Conservation (phyloP, 2,797 vertebrate species). For the Parambassis ranga region DNA sequence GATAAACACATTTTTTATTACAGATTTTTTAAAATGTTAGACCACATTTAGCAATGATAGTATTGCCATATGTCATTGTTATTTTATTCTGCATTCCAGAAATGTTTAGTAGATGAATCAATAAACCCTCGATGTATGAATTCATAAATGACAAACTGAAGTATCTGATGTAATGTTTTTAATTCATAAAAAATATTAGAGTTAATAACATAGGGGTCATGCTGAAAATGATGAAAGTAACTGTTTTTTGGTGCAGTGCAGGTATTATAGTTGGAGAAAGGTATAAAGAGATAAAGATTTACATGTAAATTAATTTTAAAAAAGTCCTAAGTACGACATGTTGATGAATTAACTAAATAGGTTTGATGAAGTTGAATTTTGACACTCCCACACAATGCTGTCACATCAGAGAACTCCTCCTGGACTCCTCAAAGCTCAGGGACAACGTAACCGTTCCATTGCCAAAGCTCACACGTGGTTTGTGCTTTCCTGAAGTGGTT, state of each 20-base stretch:
- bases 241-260: constrained; percentile 2
- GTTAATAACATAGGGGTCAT: background rate
- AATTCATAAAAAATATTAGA: constrained; percentile 52
- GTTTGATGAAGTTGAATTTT: background rate
- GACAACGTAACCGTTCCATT: constrained; percentile 94
- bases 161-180: constrained; percentile 1
- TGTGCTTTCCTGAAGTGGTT: constrained; percentile 78
- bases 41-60: no score
- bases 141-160: background rate
- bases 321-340: background rate
- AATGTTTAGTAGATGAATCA: no score
- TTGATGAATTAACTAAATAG: background rate
- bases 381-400: background rate
- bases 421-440: constrained; percentile 91
- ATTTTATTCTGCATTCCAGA: no score
- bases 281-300: background rate
- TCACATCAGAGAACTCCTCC: constrained; percentile 86
- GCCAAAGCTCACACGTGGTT: constrained; percentile 93
- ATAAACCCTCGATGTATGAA: no score
- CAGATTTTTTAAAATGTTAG: no score
- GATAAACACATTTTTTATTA: no score
- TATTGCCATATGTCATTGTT: no score
- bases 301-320: background rate
- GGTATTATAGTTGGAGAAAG: background rate
- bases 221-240: constrained; percentile 2